Evolutionary conservation across 2,797 vertebrate species (phyloP).

Genomic region (Microctenopoma stevenorrisi): DNA sequence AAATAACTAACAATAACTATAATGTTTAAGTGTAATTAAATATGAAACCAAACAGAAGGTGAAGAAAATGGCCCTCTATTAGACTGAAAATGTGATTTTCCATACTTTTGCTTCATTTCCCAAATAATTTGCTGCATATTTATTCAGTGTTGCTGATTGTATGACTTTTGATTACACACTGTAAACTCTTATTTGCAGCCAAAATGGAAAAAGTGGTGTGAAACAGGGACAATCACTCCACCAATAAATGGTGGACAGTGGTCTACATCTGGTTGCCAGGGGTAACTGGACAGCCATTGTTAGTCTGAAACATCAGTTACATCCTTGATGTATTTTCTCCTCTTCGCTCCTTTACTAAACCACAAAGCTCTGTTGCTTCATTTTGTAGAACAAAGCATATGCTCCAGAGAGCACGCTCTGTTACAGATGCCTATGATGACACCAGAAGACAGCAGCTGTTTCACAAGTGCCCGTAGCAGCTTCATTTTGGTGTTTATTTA

Average conservation of each 20-base stretch:
- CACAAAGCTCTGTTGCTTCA: constrained; percentile 34
- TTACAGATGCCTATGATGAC: constrained; percentile 14
- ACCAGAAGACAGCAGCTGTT: constrained; percentile 27
- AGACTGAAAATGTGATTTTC: too few relatives aligned
- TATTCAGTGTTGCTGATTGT: background rate
- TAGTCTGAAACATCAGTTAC: constrained; percentile 30
- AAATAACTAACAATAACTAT: too few relatives aligned
- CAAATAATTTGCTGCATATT: background rate
- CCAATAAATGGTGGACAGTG: constrained; percentile 8
- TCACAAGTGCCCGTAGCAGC: background rate
- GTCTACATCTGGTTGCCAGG: constrained; percentile 34
- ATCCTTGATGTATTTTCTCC: constrained; percentile 33
- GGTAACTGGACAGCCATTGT: constrained; percentile 30
- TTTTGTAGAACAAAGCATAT: constrained; percentile 19
- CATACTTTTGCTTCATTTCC: background rate
- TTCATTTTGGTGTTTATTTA: constrained; percentile 1
- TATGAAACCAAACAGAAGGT: too few relatives aligned
- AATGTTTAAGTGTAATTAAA: too few relatives aligned
- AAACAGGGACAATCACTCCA: background rate
- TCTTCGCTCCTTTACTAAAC: constrained; percentile 8
- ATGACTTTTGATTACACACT: constrained; percentile 2
- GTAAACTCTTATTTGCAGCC: background rate
- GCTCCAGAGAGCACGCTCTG: constrained; percentile 18
- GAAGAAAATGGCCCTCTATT: too few relatives aligned
- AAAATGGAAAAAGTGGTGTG: background rate